These are phyloP conservation scores for Aspidoscelis tigris DNA, from an alignment of 2,113 vertebrate species.

Conservation along the genomic window DNA sequence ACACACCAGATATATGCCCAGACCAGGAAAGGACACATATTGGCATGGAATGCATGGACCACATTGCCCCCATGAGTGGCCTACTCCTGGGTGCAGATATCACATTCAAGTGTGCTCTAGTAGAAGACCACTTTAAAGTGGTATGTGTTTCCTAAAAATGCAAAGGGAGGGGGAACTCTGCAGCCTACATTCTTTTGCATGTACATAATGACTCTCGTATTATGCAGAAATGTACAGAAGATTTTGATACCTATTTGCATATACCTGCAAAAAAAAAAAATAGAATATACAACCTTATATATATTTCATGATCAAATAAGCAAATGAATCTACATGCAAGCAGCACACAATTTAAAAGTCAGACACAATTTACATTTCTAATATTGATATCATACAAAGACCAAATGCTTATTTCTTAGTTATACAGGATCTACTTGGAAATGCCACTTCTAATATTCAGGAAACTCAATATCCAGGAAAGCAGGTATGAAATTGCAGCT, in stretches of 20 bases:
- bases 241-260: constrained; percentile 4
- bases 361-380: neutral
- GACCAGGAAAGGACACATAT: too few relatives aligned
- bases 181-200: neutral
- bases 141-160: too few relatives aligned
- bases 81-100: too few relatives aligned
- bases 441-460: neutral
- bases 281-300: neutral
- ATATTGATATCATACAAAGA: neutral
- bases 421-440: neutral
- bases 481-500: neutral
- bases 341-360: constrained; percentile 31
- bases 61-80: too few relatives aligned
- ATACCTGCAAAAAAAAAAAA: constrained; percentile 1
- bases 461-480: neutral
- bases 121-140: too few relatives aligned
- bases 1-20: too few relatives aligned
- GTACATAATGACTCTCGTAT: neutral
- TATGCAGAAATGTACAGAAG: neutral
- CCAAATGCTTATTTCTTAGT: neutral
- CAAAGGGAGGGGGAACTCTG: too few relatives aligned
- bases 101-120: too few relatives aligned
- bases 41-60: too few relatives aligned
- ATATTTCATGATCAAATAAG: constrained; percentile 9
- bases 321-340: neutral